Percentiles rank a stretch among this genome's conserved stretches.
Evolutionary conservation across 92 coral and sea anemone genomes (phyloP).

Genomic region (Siderastrea radians): DNA sequence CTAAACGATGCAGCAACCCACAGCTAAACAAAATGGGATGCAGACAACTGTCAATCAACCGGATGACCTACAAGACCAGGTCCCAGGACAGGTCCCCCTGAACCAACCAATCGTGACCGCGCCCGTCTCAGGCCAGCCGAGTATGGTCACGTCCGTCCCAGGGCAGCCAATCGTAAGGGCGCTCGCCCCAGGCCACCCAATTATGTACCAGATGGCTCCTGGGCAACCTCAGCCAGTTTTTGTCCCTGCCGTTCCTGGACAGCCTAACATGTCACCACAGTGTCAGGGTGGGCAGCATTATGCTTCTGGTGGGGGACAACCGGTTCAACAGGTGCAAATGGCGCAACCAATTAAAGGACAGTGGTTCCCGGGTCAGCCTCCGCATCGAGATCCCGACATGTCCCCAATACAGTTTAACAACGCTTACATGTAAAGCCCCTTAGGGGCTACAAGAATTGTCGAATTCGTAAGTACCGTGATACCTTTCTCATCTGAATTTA

Average conservation of each 20-base stretch:
- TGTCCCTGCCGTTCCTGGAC: background rate
- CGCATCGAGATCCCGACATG: background rate
- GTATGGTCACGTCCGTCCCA: background rate
- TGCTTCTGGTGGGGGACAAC: background rate
- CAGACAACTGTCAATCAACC: too few species aligned
- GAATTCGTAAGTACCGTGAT: conserved; percentile 9
- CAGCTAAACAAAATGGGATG: background rate
- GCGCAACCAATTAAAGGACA: background rate
- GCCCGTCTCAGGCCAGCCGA: background rate
- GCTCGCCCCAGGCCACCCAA: background rate
- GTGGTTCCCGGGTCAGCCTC: background rate
- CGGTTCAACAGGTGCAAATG: background rate
- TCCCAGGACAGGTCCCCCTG: background rate
- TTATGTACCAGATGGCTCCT: conserved; percentile 18
- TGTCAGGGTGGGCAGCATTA: conserved; percentile 5
- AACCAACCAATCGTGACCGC: background rate
- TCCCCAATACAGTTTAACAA: background rate
- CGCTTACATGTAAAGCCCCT: background rate
- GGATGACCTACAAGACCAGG: background rate
- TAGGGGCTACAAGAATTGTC: background rate
- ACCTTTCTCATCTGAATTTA: background rate
- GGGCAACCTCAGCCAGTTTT: conserved; percentile 18
- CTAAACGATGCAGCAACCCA: background rate
- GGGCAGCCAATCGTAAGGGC: background rate
- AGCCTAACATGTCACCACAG: conserved; percentile 8